Conservation (phyloP, 2,797 vertebrate species). For the Diplodus puntazzo region DNA sequence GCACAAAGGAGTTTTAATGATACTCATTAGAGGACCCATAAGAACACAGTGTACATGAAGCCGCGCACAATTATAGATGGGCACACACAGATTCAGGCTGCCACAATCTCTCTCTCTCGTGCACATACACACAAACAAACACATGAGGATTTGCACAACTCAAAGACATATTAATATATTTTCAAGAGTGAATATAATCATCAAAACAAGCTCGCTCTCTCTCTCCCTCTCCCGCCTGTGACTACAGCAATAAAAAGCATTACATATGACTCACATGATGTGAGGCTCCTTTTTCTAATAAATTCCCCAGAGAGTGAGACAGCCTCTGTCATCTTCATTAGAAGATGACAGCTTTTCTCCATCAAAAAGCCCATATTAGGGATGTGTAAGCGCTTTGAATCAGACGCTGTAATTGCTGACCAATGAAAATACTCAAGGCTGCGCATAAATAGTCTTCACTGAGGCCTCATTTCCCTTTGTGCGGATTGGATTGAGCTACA, state of each 20-base stretch:
- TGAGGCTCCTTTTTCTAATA: conserved; percentile 62
- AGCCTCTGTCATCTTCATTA: conserved; percentile 71
- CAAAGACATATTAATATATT: conserved; percentile 69
- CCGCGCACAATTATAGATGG: background rate
- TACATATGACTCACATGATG: conserved; percentile 77
- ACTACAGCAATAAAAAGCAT: conserved; percentile 73
- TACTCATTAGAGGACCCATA: background rate
- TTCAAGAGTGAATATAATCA: conserved; percentile 76
- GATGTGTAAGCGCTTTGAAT: conserved; percentile 69
- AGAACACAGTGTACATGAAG: conserved; percentile 7
- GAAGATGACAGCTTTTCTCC: conserved; percentile 64
- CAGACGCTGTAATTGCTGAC: conserved; percentile 74
- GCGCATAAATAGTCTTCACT: conserved; percentile 59
- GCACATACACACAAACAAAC: background rate
- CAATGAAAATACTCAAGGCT: conserved; percentile 66
- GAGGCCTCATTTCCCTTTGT: conserved; percentile 63
- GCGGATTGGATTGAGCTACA: conserved; percentile 67
- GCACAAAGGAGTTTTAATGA: background rate
- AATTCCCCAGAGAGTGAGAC: conserved; percentile 59
- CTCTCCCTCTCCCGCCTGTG: conserved; percentile 43
- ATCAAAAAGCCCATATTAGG: conserved; percentile 65
- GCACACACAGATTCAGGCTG: background rate
- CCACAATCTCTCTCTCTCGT: background rate
- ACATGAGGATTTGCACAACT: conserved; percentile 49
- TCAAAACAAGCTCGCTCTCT: conserved; percentile 64